phyloP scores from a whole-genome alignment of 2,113 vertebrate species.

The Syngnathus scovelli region DNA sequence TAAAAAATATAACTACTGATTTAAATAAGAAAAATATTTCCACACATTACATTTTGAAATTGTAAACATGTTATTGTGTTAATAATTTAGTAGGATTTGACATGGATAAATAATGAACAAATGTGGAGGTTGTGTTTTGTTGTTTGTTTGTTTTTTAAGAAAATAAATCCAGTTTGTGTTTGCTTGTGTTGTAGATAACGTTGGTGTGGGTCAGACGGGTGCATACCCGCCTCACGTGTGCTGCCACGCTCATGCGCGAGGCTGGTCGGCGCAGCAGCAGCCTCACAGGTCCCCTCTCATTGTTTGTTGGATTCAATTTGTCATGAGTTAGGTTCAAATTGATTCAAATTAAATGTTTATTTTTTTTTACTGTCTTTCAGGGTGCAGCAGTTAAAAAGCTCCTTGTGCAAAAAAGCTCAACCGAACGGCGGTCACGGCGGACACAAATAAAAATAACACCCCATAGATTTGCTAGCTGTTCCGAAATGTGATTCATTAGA shows the following conservation, averaged over 20 bases:
- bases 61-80: background rate
- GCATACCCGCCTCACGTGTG: constrained; percentile 29
- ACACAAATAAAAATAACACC: background rate
- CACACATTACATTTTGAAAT: background rate
- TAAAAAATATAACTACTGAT: background rate
- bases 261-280: constrained; percentile 18
- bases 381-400: constrained; percentile 24
- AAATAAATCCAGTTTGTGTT: background rate
- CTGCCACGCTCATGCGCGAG: constrained; percentile 22
- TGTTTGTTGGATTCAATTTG: background rate
- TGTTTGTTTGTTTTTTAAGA: background rate
- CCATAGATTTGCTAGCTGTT: background rate
- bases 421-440: constrained; percentile 18
- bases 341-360: background rate
- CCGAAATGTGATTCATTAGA: too few species aligned
- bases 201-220: constrained; percentile 22
- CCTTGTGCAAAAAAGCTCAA: constrained; percentile 19
- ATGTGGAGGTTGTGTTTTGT: too few species aligned
- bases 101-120: too few species aligned
- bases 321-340: background rate
- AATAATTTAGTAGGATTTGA: background rate
- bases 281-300: constrained; percentile 32
- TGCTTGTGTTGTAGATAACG: constrained; percentile 57
- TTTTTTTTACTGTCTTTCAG: constrained; percentile 26
- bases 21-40: background rate